Percentiles rank a stretch among this genome's conserved stretches.
These are phyloP conservation scores for Parasteatoda lunata DNA, from an alignment of 2,888 invertebrate species.

Conservation along the genomic window DNA sequence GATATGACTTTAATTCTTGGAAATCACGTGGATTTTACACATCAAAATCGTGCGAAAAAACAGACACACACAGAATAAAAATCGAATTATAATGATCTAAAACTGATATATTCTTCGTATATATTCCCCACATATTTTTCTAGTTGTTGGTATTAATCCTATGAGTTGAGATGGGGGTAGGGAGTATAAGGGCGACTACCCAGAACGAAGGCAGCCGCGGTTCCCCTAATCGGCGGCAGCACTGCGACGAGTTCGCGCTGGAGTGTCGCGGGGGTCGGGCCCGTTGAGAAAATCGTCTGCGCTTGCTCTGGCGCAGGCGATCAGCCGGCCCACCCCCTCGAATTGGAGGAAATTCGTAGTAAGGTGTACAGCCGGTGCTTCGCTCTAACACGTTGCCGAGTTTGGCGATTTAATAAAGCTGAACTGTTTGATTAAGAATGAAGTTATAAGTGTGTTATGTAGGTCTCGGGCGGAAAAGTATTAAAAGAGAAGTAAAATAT, in stretches of 20 bases:
- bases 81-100: not conserved
- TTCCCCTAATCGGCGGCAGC: slow-evolving; percentile 39
- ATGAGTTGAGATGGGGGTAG: slow-evolving; percentile 1
- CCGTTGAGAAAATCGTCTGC: slow-evolving; percentile 37
- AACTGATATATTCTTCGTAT: not conserved
- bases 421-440: too few relatives aligned
- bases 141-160: slow-evolving; percentile 1
- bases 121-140: not conserved
- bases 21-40: not conserved
- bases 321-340: slow-evolving; percentile 43
- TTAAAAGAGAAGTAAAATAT: too few relatives aligned
- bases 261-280: slow-evolving; percentile 27
- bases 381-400: slow-evolving; percentile 4
- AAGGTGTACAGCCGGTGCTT: slow-evolving; percentile 21
- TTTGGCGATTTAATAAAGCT: not conserved
- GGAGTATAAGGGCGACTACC: not conserved
- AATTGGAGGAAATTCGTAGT: slow-evolving; percentile 30
- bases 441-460: too few relatives aligned
- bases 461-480: too few relatives aligned
- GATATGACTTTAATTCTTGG: too few relatives aligned
- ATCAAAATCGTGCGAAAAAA: slow-evolving; percentile 2
- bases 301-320: slow-evolving; percentile 52
- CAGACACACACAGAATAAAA: not conserved
- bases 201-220: slow-evolving; percentile 25
- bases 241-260: slow-evolving; percentile 17